A percentile compares a stretch with the other conserved stretches of the same genome.
Evolutionary conservation across 2,113 vertebrate species (phyloP).

Genomic region (Oryzias javanicus): DNA sequence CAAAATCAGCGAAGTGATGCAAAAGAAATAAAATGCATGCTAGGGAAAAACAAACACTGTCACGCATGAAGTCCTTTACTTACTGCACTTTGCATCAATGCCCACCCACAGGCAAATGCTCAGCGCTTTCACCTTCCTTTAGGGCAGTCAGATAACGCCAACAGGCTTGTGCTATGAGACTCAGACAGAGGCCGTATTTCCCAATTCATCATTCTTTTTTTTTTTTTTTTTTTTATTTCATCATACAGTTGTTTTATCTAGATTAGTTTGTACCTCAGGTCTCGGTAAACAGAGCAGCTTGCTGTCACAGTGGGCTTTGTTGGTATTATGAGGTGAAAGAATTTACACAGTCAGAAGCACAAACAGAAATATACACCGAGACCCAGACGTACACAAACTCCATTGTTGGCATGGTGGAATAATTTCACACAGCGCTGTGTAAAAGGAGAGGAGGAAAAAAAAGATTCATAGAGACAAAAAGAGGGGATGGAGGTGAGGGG

Average conservation of each 20-base stretch:
- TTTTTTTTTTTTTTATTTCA: neutral
- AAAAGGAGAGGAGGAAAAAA: neutral
- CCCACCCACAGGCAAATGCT: slow-evolving; percentile 4
- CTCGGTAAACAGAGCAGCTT: slow-evolving; percentile 18
- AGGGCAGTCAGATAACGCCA: slow-evolving; percentile 18
- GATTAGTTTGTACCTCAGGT: slow-evolving; percentile 22
- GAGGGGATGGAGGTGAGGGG: slow-evolving; percentile 11
- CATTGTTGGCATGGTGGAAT: slow-evolving; percentile 17
- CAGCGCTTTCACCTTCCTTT: slow-evolving; percentile 30
- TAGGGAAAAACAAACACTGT: slow-evolving; percentile 26
- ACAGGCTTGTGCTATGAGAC: slow-evolving; percentile 30
- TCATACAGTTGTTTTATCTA: slow-evolving; percentile 5
- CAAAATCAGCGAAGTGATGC: slow-evolving; percentile 36
- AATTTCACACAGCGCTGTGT: slow-evolving; percentile 16
- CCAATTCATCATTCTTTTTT: slow-evolving; percentile 3
- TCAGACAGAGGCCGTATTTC: slow-evolving; percentile 12
- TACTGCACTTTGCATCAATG: slow-evolving; percentile 18
- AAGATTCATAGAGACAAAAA: slow-evolving; percentile 24
- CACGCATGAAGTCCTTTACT: slow-evolving; percentile 28
- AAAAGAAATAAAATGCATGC: slow-evolving; percentile 36
- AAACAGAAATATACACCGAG: slow-evolving; percentile 16
- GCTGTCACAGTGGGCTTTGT: slow-evolving; percentile 12
- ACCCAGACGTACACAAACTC: slow-evolving; percentile 14
- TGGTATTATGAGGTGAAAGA: slow-evolving; percentile 28
- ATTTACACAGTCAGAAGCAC: neutral